Conservation (phyloP, 1,140 invertebrate genomes). For the Cotesia vestalis region DNA sequence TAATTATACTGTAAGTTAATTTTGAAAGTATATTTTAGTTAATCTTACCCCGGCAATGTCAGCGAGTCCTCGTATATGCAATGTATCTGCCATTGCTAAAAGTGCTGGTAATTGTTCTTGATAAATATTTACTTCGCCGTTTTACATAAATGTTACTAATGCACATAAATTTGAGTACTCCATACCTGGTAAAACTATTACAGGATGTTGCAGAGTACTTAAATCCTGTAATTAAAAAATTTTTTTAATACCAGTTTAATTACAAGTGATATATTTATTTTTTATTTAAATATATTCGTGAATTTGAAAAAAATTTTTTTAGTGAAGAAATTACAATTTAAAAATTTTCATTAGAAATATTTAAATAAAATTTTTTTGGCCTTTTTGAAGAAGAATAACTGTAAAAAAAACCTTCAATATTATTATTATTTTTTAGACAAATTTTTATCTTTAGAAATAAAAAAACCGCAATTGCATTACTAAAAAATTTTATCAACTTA, state of each 20-base stretch:
- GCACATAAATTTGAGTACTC: constrained; percentile 82
- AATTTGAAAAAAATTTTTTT: no score
- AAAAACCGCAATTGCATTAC: no score
- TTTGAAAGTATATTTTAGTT: no score
- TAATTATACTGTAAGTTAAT: not conserved
- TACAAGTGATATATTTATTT: constrained; percentile 21
- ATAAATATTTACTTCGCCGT: constrained; percentile 88
- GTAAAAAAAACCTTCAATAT: no score
- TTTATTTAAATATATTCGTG: no score
- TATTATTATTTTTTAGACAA: no score
- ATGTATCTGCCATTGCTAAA: constrained; percentile 81
- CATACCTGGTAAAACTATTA: constrained; percentile 84
- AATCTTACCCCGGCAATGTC: constrained; percentile 76
- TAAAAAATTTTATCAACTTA: no score
- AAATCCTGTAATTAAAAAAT: constrained; percentile 69
- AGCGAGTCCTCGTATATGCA: constrained; percentile 87
- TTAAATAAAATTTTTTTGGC: no score
- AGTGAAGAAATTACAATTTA: no score
- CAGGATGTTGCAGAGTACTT: constrained; percentile 77
- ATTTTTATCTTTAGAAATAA: no score
- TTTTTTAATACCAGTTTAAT: constrained; percentile 5
- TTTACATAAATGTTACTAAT: constrained; percentile 91
- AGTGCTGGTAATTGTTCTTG: constrained; percentile 83
- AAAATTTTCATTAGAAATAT: no score
- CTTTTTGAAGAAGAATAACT: no score